Evolutionary conservation across 1,140 invertebrate genomes (phyloP).

Genomic region (Drosophila nikananu): DNA sequence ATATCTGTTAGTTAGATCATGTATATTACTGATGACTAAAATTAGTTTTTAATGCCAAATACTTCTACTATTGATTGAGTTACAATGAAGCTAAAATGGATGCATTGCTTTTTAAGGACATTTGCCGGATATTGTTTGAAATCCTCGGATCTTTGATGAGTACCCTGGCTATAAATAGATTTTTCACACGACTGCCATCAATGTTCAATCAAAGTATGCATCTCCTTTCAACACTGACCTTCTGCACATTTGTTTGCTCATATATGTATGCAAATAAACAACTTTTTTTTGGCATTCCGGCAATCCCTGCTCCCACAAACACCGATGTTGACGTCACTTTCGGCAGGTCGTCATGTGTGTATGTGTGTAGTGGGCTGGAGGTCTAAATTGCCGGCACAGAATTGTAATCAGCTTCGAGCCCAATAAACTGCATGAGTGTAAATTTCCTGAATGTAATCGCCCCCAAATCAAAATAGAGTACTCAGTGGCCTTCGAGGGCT

Average conservation of each 20-base stretch:
- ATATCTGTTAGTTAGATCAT: background rate
- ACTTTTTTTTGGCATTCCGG: conserved; percentile 10
- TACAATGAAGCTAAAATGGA: background rate
- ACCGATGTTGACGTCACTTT: conserved; percentile 49
- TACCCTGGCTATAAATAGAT: background rate
- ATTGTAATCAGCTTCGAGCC: conserved; percentile 68
- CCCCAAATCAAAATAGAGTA: conserved; percentile 48
- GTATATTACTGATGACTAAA: background rate
- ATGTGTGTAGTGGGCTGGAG: conserved; percentile 7
- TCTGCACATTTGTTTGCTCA: conserved; percentile 42
- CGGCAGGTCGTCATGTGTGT: conserved; percentile 6
- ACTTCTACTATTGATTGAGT: background rate
- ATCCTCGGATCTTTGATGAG: background rate
- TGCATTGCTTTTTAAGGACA: background rate
- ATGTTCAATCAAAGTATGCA: conserved; percentile 29
- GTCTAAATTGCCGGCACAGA: conserved; percentile 61
- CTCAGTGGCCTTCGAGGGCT: conserved; percentile 49
- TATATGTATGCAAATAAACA: conserved; percentile 47
- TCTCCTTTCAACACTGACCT: conserved; percentile 35
- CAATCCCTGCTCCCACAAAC: conserved; percentile 8
- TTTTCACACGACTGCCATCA: conserved; percentile 22
- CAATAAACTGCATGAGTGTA: conserved; percentile 62
- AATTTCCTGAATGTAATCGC: conserved; percentile 75
- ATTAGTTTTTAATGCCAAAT: no score
- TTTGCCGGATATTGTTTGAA: background rate